Percentiles rank a stretch among this genome's conserved stretches.
Conservation (phyloP, 2,797 vertebrate species). For the Poecile montanus region DNA sequence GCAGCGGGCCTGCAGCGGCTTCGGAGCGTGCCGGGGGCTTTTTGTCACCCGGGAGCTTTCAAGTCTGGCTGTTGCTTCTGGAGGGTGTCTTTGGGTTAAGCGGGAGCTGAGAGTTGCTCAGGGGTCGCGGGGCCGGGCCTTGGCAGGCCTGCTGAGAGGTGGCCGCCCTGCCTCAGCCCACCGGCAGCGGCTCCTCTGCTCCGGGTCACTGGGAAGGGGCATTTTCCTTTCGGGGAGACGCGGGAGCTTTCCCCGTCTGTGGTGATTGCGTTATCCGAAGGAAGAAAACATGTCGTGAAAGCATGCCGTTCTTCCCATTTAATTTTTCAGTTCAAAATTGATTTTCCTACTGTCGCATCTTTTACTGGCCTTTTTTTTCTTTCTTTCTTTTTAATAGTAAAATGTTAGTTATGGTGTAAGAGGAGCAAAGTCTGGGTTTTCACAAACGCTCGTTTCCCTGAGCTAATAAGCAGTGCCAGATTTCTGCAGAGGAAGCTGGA, state of each 20-base stretch:
- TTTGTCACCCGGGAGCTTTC: background rate
- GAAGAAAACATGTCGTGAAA: fast-evolving
- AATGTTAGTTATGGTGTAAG: background rate
- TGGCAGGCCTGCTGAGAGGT: background rate
- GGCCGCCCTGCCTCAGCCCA: background rate
- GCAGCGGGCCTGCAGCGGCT: background rate
- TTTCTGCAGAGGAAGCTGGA: background rate
- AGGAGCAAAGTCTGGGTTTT: background rate
- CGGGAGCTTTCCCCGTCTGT: fast-evolving
- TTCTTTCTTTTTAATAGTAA: background rate
- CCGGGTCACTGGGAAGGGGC: background rate
- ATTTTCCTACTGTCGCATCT: background rate
- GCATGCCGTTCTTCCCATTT: fast-evolving
- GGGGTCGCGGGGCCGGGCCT: background rate
- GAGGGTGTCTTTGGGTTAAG: fast-evolving
- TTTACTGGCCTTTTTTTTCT: too few species aligned
- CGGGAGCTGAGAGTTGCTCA: background rate
- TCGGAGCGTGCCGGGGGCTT: background rate
- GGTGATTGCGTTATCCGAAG: background rate
- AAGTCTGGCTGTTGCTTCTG: too few species aligned
- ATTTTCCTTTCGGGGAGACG: too few species aligned
- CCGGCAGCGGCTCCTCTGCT: background rate
- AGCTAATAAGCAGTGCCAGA: background rate
- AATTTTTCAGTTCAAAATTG: background rate
- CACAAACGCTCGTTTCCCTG: fast-evolving